Evolutionary conservation across 35 echinoderm and acorn worm genomes (phyloP), one percentile per base, ranked within the genome.

Genomic region (Lytechinus variegatus): DNA sequence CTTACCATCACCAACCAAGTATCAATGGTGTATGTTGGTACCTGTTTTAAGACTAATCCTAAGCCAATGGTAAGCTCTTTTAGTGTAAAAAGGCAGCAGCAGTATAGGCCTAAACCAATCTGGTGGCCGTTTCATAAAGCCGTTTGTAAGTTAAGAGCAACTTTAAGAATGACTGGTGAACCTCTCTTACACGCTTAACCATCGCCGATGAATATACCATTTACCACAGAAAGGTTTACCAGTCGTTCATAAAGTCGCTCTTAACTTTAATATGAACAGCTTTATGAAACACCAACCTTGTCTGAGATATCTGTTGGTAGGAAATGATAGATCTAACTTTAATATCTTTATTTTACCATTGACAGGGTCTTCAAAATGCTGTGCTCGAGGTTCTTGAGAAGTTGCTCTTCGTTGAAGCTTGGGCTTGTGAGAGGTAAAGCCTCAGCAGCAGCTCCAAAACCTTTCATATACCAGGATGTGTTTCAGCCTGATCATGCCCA

Each of bases 391-490:
- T 61, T 97, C 24, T 88, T 97, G 10, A 90, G 86, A 19, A 66
- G 92, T 53, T 54, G 8, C n/a, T 89, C 58, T 61, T 9, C 71
- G 53, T 13, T 91, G 52, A 71, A 33, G 27, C 52, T 54, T 24
- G 33, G 95, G 27, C 54, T 97, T 61, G 16, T 52, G 56, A 57
- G 96, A 86, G 9, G 91, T 92, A 97, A 97, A 53, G 94, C 97
- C 24, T 87, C 97, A 33, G 95, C 95, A 94, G 92, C 96, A 87
- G 53, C 98, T 14, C 95, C 60, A 12, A 97, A 97, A 24, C 97
- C 98, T 19, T 99, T 99, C 87, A 55, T 94, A 27, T 99, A 99
- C 92, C 95, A 99, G 93, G 95, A 99, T 91, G 71, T 99, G 54
- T 95, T 97, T 87, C 27, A 97, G 61, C 87, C 97, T 57, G 97